Evolutionary conservation across 1,140 invertebrate species (phyloP), one percentile per base, ranked within the genome.

Genomic region (Aphelenchoides fujianensis): DNA sequence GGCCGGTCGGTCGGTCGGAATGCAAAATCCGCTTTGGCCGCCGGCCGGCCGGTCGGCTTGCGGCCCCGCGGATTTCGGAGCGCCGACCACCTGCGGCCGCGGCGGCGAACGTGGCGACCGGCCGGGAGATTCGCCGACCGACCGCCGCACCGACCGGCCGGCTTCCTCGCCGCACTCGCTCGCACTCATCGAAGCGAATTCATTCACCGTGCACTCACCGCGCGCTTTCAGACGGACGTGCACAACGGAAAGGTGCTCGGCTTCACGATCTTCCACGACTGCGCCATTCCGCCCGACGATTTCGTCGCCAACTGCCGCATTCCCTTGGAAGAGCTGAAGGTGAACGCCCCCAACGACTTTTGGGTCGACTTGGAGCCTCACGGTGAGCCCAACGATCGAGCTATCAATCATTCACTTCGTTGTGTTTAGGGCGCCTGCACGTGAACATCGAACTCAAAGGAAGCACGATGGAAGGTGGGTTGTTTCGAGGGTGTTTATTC

Each of bases 281-380:
- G 95, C 75, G 93, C 95, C 52, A 91, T 99, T 81, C 93, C 94
- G 74, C 94, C 95, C 30, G 90, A 91, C 83, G 93, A 95, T 85
- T 98, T 98, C 89, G 94, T 98, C 70, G 95, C 96, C 72, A 97
- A 98, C 86, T 96, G 93, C 87, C 92, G 89, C 77, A 92, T 98
- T 80, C 90, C 92, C 64, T 95, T 98, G 86, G 94, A 97, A 84
- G 93, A 97, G 85, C 88, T 98, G 54, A 89, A 92, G 80, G 89
- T 90, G 30, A 78, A 83, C 69, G 79, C 66, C 73, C 89, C 89
- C 75, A 88, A 89, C 70, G 95, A 97, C 87, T 92, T 97, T 87
- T 98, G 95, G 95, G 95, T 97, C 53, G 94, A 97, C 85, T n/a
- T n/a, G n/a, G n/a, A n/a, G n/a, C n/a, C n/a, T n/a, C n/a, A n/a